Percentiles rank a stretch among this genome's conserved stretches.
These are phyloP conservation scores for Oriolus oriolus DNA, from an alignment of 2,113 vertebrate species.

Conservation along the genomic window DNA sequence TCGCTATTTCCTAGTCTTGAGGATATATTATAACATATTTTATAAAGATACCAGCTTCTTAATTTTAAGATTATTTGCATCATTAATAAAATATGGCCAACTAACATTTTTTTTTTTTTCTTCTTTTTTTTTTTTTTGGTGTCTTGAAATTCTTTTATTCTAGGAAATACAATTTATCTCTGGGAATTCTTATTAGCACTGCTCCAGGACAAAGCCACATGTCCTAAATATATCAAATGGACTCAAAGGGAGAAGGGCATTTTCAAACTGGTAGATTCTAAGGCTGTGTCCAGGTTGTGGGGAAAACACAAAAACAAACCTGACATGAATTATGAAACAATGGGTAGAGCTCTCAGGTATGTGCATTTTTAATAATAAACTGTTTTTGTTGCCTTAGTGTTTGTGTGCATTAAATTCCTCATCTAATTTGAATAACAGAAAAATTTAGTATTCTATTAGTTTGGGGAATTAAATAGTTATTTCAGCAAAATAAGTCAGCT, in stretches of 20 bases:
- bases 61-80: not conserved
- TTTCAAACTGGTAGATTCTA: conserved; percentile 97
- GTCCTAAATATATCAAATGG: conserved; percentile 98
- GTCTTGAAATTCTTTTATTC: conserved; percentile 26
- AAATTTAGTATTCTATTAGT: not conserved
- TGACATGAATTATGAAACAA: conserved; percentile 99
- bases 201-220: conserved; percentile 92
- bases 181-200: conserved; percentile 97
- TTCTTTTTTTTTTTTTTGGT: not conserved
- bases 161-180: conserved; percentile 94
- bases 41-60: not conserved
- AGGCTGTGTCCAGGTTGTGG: conserved; percentile 93
- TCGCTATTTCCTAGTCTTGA: not conserved
- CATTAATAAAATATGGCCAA: not conserved
- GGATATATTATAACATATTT: not conserved
- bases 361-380: not conserved
- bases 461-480: not conserved
- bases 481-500: not conserved
- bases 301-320: conserved; percentile 99
- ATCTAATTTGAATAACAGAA: not conserved
- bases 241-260: conserved; percentile 92
- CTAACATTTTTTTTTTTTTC: not conserved
- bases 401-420: not conserved
- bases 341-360: conserved; percentile 97
- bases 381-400: not conserved